Base-by-base conservation (phyloP, 2,888 invertebrate genomes). In the Cryptus viduatorius region DNA sequence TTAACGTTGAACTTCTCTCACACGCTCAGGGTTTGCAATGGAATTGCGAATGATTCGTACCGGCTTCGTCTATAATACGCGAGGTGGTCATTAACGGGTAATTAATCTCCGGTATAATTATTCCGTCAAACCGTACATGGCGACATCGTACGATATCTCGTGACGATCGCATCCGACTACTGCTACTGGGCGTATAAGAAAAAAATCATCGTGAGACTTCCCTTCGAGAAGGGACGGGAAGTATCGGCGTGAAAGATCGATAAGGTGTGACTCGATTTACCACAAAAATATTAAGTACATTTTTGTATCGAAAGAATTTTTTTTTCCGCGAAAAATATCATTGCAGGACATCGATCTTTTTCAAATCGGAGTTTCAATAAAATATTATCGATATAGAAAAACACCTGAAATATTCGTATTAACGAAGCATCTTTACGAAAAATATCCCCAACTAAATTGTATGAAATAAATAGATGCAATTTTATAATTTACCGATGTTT, bases 21-120 rank as follows among this genome's bases (percentile, higher is more conserved):
- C 24, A 53, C 24, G 64, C 37, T 44, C 12, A 2, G 19, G 19
- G 14, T 19, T 42, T 69, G 19, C 7, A 29, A 53, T 37, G 56
- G n/a, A 73, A 67, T 75, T 42, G 31, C 44, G 16, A 61, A 48
- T 53, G 50, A 69, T 65, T 77, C 72, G 56, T 53, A 81, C 19
- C 24, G 24, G 50, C 44, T 44, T 77, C 78, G 73, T 61, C 65
- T 61, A 68, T 61, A 65, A 67, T 73, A 14, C 61, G 50, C 42
- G 37, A 31, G 8, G 59, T 42, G 68, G 68, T 79, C 72, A 82
- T 82, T 80, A 83, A 83, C 79, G 76, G 71, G 71, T 77, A 81
- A 80, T 84, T 81, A 81, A 84, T 77, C 83, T 65, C 72, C 24
- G 78, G 65, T 80, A 77, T 83, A 83, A 83, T 83, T 83, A 83